Evolutionary conservation across 2,113 vertebrate genomes (phyloP).

Genomic region (Tragulus kanchil): DNA sequence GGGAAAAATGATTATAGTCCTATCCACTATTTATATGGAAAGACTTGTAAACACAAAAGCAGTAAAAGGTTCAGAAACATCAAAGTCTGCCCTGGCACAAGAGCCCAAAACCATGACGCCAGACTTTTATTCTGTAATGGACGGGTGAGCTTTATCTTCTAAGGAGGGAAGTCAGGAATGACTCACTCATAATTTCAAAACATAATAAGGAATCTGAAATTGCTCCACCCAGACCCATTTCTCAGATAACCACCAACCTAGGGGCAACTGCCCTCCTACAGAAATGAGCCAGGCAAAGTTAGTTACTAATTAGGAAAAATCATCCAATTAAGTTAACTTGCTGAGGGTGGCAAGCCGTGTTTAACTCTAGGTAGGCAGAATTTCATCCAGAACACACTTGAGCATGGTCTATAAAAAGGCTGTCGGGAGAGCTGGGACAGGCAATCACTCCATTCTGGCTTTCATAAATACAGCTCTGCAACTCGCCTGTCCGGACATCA

Average conservation of each 20-base stretch:
- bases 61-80: not conserved
- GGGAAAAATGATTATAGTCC: not conserved
- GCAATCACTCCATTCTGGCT: constrained; percentile 13
- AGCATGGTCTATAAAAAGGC: constrained; percentile 80
- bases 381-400: constrained; percentile 66
- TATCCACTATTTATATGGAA: not conserved
- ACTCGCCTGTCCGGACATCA: not conserved
- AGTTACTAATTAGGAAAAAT: constrained; percentile 81
- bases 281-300: constrained; percentile 72
- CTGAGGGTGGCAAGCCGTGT: constrained; percentile 81
- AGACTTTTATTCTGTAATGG: not conserved
- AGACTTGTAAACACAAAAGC: not conserved
- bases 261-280: constrained; percentile 78
- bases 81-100: not conserved
- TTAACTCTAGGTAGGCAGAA: constrained; percentile 83
- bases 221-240: constrained; percentile 83
- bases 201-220: constrained; percentile 70
- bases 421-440: not conserved
- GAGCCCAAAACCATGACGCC: constrained; percentile 29
- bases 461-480: not conserved
- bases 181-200: constrained; percentile 78
- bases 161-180: constrained; percentile 71
- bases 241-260: constrained; percentile 82
- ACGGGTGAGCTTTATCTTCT: constrained; percentile 61
- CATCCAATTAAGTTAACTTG: constrained; percentile 78